Base-by-base conservation (phyloP, 2,797 vertebrate species). In the Pseudochirops corinnae region DNA sequence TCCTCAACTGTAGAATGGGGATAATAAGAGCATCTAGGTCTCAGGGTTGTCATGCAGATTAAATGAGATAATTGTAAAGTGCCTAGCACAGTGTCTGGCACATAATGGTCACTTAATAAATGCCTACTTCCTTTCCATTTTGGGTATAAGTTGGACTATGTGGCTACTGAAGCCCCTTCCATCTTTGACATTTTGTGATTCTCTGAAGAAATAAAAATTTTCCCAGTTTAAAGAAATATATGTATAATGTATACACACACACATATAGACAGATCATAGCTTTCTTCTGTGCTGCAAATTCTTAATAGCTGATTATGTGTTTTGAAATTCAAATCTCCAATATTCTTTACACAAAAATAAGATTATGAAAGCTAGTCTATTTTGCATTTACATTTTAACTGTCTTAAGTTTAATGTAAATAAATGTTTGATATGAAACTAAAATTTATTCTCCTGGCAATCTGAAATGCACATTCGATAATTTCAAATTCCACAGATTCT, bases 381-480 rank as follows among this genome's bases (percentile, higher is more conserved):
- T 50, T 53, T 55, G 52, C 46, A 24, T 26, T 18, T 93, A 16
- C 1, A 12, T 28, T 92, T 92, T 92, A 87, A 50, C 5, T 33
- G 52, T 16, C 29, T 93, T 93, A 93, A 67, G 92, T 95, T 58
- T 29, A 97, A 93, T 95, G 24, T 87, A 90, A 90, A 55, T 29
- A 55, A 39, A 82, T 24, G 1, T 91, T 93, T 56, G 94, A 90
- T 62, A 74, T 91, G 50, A 87, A 91, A 92, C 60, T 91, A 57
- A 96, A 95, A 96, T 93, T 7, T 60, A 92, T 87, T 94, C 50
- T 39, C 92, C 11, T 93, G 94, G 14, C 12, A 93, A 95, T 33
- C 94, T 96, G 53, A 93, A 92, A 92, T 2, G n/a, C n/a, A 82
- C n/a, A 82, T 82, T 82, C 9, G 7, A 82, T 82, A 24, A 21